Conservation (phyloP, 2,888 invertebrate genomes). For the Dorcus parallelipipedus region DNA sequence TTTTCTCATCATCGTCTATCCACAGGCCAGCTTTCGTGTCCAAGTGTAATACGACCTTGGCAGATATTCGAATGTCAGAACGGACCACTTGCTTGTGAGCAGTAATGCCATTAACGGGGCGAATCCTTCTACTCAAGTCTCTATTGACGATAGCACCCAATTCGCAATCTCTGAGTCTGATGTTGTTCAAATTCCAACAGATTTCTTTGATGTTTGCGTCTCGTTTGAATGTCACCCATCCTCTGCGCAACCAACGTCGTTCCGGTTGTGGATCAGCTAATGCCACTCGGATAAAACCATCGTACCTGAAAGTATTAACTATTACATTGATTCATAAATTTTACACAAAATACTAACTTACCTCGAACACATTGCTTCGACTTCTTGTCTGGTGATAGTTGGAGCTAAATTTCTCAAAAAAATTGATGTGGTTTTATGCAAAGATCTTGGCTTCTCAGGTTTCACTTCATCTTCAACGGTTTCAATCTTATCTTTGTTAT, state of each 20-base stretch:
- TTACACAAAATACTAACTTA: background rate
- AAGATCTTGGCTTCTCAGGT: slow-evolving; percentile 61
- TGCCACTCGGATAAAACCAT: slow-evolving; percentile 92
- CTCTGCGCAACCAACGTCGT: slow-evolving; percentile 91
- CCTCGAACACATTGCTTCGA: slow-evolving; percentile 33
- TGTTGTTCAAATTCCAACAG: slow-evolving; percentile 97
- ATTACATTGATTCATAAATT: slow-evolving; percentile 44
- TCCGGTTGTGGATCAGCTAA: slow-evolving; percentile 97
- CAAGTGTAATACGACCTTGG: slow-evolving; percentile 85
- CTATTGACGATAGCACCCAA: slow-evolving; percentile 95
- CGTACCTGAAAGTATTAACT: slow-evolving; percentile 78
- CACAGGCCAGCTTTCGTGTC: slow-evolving; percentile 83
- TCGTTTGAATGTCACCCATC: slow-evolving; percentile 96
- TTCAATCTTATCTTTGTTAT: slow-evolving; percentile 44
- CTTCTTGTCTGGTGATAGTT: slow-evolving; percentile 90
- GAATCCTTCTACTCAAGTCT: slow-evolving; percentile 89
- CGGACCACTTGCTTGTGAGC: slow-evolving; percentile 84
- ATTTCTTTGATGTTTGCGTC: slow-evolving; percentile 99
- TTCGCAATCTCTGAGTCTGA: slow-evolving; percentile 87
- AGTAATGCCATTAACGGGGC: slow-evolving; percentile 87
- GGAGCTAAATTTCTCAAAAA: slow-evolving; percentile 95
- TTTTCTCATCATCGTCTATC: slow-evolving; percentile 54
- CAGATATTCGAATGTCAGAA: slow-evolving; percentile 89
- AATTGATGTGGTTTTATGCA: slow-evolving; percentile 96
- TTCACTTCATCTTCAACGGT: slow-evolving; percentile 47